A percentile compares a stretch with the other conserved stretches of the same genome.
These are phyloP conservation scores for Halyomorpha halys DNA, from an alignment of 1,140 invertebrate genomes.

Conservation along the genomic window DNA sequence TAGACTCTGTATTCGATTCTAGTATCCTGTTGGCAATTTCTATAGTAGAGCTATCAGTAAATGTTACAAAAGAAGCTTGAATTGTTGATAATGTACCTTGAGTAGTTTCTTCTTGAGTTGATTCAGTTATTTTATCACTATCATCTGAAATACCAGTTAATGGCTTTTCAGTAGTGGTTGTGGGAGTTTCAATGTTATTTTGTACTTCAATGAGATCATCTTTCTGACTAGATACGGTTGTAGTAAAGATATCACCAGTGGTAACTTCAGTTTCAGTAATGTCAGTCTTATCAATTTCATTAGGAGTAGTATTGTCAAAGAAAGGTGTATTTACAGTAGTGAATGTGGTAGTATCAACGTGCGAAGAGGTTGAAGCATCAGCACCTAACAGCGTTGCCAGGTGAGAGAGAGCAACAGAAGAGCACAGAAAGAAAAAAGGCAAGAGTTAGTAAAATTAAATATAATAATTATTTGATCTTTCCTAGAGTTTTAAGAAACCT, in stretches of 20 bases:
- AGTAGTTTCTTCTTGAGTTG: no score
- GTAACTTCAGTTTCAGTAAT: background rate
- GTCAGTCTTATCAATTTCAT: slow-evolving; percentile 12
- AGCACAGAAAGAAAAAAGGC: slow-evolving; percentile 24
- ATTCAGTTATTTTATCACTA: background rate
- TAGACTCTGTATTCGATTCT: no score
- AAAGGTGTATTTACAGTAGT: background rate
- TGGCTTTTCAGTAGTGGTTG: background rate
- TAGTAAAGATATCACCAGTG: background rate
- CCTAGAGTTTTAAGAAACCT: no score
- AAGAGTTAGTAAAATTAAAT: slow-evolving; percentile 7
- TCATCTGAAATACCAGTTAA: background rate
- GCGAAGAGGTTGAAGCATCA: slow-evolving; percentile 25
- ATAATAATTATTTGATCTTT: no score
- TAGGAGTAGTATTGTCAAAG: slow-evolving; percentile 6
- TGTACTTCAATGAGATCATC: slow-evolving; percentile 1
- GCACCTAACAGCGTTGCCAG: slow-evolving; percentile 22
- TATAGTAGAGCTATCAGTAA: background rate
- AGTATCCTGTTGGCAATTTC: no score
- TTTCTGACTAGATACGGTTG: background rate
- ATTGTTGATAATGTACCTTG: background rate
- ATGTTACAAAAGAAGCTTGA: background rate
- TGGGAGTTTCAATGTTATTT: background rate
- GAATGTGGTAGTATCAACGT: slow-evolving; percentile 14
- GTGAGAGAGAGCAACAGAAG: slow-evolving; percentile 14